phyloP scores from a whole-genome alignment of 2,888 invertebrate genomes.

The Epistrophella euchroma region DNA sequence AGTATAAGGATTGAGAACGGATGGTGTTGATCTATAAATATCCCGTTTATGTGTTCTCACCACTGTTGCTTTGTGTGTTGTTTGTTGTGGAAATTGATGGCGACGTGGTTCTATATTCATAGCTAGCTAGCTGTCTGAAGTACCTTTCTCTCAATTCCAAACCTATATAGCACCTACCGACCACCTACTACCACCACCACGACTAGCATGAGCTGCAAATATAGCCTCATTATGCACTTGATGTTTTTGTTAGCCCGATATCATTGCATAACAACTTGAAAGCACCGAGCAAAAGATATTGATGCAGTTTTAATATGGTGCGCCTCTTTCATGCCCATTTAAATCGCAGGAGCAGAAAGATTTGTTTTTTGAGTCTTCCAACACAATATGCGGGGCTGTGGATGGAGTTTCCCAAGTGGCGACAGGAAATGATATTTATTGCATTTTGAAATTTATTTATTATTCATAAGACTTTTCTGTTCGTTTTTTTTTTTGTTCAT shows the following conservation, averaged over 20 bases:
- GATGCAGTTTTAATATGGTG: constrained; percentile 67
- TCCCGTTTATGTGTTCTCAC: constrained; percentile 69
- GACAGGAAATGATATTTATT: constrained; percentile 66
- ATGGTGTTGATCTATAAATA: constrained; percentile 75
- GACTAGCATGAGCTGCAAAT: background rate
- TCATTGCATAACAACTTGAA: constrained; percentile 64
- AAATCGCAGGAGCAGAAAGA: background rate
- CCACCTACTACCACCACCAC: background rate
- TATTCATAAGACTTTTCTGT: constrained; percentile 43
- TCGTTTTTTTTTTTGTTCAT: background rate
- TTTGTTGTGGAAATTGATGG: constrained; percentile 50
- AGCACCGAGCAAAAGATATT: constrained; percentile 62
- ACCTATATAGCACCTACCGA: background rate
- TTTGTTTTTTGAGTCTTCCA: constrained; percentile 23
- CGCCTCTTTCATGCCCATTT: constrained; percentile 33
- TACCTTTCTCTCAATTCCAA: background rate
- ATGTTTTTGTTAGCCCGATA: constrained; percentile 60
- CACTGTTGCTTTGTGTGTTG: constrained; percentile 61
- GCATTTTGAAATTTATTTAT: constrained; percentile 64
- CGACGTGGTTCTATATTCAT: constrained; percentile 1
- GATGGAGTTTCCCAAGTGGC: constrained; percentile 33
- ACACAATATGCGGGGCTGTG: constrained; percentile 5
- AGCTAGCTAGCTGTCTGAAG: background rate
- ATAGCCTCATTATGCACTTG: constrained; percentile 66
- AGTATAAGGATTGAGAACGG: constrained; percentile 48